Base-by-base conservation (phyloP, 2,888 invertebrate genomes). In the Meteorus cinctellus region DNA sequence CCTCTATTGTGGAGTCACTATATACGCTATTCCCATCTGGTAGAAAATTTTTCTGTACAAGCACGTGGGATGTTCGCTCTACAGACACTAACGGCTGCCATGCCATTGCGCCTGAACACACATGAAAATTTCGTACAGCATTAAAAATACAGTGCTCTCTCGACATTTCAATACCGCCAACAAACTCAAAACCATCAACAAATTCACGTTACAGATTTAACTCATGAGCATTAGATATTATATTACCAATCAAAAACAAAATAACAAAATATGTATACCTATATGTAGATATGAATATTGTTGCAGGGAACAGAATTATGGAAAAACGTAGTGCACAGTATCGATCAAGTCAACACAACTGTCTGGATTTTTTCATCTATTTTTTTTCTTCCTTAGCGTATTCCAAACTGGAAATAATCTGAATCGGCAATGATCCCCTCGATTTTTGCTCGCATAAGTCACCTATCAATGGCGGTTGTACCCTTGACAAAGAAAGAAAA, bases 381-480 rank as follows among this genome's bases (percentile, higher is more conserved):
- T 55, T 55, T 55, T 55, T 55, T 2, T 55, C 10, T 4, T 4
- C 5, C n/a, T n/a, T 14, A 45, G 14, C 48, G 16, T 19, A 19
- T 55, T 55, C 10, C 19, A 55, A 55, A 19, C 24, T 55, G 8
- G 6, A n/a, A 55, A 55, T 55, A 55, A 55, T 10, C 55, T 55
- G 6, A 55, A 55, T 55, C 55, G 55, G 24, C 8, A 14, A 4
- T 12, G 41, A 19, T 19, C 55, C 55, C 19, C 19, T 55, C 55
- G 19, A 67, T 27, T 62, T 31, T 34, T 62, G 45, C 27, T 41
- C 16, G 14, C 55, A 55, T 55, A 55, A 55, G 55, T 55, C 55
- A 4, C 19, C 55, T 8, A 24, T 55, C 55, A 55, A 55, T 55
- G 55, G 55, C 55, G 55, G 55, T 55, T 19, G 55, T 36, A 19